Percentiles rank a stretch among this genome's conserved stretches.
Evolutionary conservation across 2,888 invertebrate genomes (phyloP).

Genomic region (Hedya salicella): DNA sequence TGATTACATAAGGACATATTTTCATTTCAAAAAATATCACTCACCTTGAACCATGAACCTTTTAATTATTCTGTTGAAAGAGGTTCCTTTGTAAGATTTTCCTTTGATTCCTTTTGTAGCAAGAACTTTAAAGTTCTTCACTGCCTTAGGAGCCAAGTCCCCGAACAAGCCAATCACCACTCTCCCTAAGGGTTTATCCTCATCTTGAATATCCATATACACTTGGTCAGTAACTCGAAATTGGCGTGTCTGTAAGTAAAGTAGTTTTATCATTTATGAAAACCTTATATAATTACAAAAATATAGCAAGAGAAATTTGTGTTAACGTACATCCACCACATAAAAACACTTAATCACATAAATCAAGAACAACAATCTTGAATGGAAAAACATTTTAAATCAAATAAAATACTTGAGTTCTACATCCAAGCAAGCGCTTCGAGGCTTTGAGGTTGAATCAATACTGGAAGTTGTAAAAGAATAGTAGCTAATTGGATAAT

Average conservation of each 20-base stretch:
- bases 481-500: slow-evolving; percentile 49
- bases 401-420: slow-evolving; percentile 47
- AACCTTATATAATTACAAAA: not conserved
- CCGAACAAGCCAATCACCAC: slow-evolving; percentile 96
- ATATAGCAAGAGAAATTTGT: not conserved
- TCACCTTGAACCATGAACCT: slow-evolving; percentile 97
- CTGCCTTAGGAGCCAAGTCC: slow-evolving; percentile 93
- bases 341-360: slow-evolving; percentile 48
- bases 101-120: slow-evolving; percentile 91
- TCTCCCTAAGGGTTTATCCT: slow-evolving; percentile 89
- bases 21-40: no score
- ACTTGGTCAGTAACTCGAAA: slow-evolving; percentile 92
- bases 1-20: no score
- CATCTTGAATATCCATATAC: slow-evolving; percentile 92
- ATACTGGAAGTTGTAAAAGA: slow-evolving; percentile 41
- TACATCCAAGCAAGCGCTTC: slow-evolving; percentile 29
- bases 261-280: slow-evolving; percentile 21
- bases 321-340: slow-evolving; percentile 52
- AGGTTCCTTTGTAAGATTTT: slow-evolving; percentile 90
- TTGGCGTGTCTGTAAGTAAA: slow-evolving; percentile 84
- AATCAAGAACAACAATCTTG: slow-evolving; percentile 47
- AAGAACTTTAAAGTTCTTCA: slow-evolving; percentile 93
- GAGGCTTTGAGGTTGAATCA: slow-evolving; percentile 16
- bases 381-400: slow-evolving; percentile 50
- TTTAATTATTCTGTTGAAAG: slow-evolving; percentile 94